Evolutionary conservation across 1,140 invertebrate species (phyloP).

Genomic region (Ceratitis capitata): DNA sequence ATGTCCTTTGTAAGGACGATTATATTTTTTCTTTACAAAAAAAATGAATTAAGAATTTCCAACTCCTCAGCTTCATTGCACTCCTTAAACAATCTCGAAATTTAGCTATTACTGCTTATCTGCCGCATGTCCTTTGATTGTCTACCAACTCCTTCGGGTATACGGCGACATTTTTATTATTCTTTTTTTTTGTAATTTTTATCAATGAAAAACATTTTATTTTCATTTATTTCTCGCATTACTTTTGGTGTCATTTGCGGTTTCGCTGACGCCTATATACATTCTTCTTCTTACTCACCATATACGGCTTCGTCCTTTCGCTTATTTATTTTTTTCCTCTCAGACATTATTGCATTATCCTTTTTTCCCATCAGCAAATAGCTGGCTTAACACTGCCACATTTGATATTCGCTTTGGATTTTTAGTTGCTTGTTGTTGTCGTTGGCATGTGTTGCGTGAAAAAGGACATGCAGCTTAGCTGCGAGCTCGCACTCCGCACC

Average conservation of each 20-base stretch:
- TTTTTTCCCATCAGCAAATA: not conserved
- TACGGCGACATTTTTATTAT: not conserved
- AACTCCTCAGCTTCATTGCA: not conserved
- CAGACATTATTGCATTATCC: not conserved
- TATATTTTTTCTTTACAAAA: not conserved
- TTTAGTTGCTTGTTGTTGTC: too few species aligned
- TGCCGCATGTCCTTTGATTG: not conserved
- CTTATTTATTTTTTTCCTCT: too few species aligned
- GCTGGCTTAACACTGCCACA: not conserved
- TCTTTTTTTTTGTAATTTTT: not conserved
- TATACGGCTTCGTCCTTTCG: not conserved
- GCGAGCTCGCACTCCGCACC: not conserved
- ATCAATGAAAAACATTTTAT: not conserved
- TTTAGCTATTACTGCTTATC: not conserved
- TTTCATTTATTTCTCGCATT: not conserved
- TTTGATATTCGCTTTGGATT: not conserved
- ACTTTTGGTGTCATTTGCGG: not conserved
- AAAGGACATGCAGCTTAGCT: slow-evolving; percentile 32
- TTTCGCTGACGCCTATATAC: not conserved
- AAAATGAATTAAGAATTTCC: not conserved
- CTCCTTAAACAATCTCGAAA: not conserved
- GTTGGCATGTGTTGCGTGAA: slow-evolving; percentile 15
- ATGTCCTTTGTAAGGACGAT: not conserved
- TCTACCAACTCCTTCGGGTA: not conserved
- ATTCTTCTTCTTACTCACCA: not conserved